Evolutionary conservation across 2,113 vertebrate species (phyloP).

Genomic region (Heterotis niloticus): DNA sequence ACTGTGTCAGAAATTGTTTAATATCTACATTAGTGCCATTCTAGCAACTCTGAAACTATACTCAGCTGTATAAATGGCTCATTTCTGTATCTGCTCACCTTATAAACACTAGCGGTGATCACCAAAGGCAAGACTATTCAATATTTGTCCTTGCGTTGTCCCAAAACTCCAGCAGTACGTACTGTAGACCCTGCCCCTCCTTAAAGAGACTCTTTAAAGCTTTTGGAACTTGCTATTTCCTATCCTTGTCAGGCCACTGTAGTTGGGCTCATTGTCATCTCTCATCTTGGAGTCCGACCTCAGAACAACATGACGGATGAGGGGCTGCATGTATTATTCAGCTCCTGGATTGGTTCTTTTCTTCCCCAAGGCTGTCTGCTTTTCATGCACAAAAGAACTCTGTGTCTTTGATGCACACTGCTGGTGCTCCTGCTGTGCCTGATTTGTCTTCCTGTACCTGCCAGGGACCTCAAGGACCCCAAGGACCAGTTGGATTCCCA

Average conservation of each 20-base stretch:
- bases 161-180: background rate
- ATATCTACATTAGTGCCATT: no score
- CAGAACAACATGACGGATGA: constrained; percentile 12
- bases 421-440: background rate
- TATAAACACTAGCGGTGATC: background rate
- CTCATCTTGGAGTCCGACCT: constrained; percentile 7
- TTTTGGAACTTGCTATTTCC: background rate
- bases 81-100: background rate
- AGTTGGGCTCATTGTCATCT: background rate
- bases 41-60: background rate
- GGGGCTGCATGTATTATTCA: constrained; percentile 14
- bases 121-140: background rate
- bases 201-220: background rate
- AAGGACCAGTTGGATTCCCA: constrained; percentile 90
- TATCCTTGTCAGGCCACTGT: background rate
- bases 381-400: background rate
- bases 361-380: background rate
- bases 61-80: background rate
- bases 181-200: background rate
- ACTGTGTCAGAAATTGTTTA: no score
- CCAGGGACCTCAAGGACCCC: constrained; percentile 90
- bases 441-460: constrained; percentile 38
- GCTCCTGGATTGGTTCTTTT: constrained; percentile 4
- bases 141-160: background rate
- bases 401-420: background rate